Conservation (phyloP, 64 coral and sea anemone species). For the Montipora capricornis region DNA sequence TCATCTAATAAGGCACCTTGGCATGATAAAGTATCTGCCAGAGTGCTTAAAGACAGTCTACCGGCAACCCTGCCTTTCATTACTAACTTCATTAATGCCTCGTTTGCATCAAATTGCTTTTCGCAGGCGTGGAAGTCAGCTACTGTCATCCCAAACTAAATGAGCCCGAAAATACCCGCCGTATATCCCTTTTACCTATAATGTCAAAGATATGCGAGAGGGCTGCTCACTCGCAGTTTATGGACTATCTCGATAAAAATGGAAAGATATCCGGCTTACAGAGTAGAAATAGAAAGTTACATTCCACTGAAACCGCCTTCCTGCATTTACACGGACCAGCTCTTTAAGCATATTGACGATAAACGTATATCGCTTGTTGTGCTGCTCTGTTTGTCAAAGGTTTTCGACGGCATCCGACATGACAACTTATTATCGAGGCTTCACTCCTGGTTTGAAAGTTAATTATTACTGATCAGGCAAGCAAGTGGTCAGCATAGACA, state of each 20-base stretch:
- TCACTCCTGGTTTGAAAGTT: too few species aligned
- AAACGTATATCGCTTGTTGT: background rate
- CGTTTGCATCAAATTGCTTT: slow-evolving; percentile 31
- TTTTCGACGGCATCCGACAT: background rate
- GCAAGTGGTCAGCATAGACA: too few species aligned
- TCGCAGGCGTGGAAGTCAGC: slow-evolving; percentile 36
- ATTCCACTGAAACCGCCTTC: slow-evolving; percentile 48
- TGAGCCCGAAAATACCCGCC: background rate
- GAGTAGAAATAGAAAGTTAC: slow-evolving; percentile 49
- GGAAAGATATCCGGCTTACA: slow-evolving; percentile 4
- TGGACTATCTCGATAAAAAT: slow-evolving; percentile 14
- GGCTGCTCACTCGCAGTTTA: slow-evolving; percentile 19
- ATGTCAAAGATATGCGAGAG: slow-evolving; percentile 41
- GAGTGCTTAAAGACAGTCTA: slow-evolving; percentile 43
- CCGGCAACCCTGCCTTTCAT: slow-evolving; percentile 41
- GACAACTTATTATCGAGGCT: background rate
- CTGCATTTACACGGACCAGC: slow-evolving; percentile 11
- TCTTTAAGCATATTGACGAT: slow-evolving; percentile 26
- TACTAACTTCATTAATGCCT: slow-evolving; percentile 40
- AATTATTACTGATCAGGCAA: too few species aligned
- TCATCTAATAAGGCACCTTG: slow-evolving; percentile 59
- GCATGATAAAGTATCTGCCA: slow-evolving; percentile 37
- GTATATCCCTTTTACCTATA: slow-evolving; percentile 50
- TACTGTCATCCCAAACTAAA: slow-evolving; percentile 9
- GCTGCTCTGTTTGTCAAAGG: background rate